A percentile compares a stretch with the other conserved stretches of the same genome.
phyloP scores from a whole-genome alignment of 2,113 vertebrate genomes.

The Melanostigma gelatinosum region DNA sequence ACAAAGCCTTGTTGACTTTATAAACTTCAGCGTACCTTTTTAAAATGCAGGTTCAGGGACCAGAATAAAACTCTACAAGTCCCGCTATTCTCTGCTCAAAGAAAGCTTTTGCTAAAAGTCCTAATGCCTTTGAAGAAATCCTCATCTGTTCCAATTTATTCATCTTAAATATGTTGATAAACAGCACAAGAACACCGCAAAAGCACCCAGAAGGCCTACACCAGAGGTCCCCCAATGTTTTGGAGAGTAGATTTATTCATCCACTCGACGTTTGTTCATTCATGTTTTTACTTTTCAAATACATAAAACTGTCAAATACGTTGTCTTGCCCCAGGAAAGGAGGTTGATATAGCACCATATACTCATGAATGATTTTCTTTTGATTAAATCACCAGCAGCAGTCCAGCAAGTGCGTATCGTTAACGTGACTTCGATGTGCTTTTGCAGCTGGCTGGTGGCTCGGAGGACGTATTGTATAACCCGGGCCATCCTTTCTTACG shows the following conservation, averaged over 20 bases:
- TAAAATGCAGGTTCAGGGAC: neutral
- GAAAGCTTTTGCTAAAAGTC: neutral
- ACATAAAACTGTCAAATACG: neutral
- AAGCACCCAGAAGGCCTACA: neutral
- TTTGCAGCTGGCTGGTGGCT: neutral
- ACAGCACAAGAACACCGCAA: neutral
- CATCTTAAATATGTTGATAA: neutral
- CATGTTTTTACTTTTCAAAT: neutral
- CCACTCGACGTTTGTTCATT: neutral
- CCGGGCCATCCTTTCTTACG: neutral
- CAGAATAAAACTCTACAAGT: neutral
- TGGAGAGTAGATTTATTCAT: neutral
- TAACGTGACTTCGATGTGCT: neutral
- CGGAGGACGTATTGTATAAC: neutral
- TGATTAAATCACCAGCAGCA: neutral
- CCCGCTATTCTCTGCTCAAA: neutral
- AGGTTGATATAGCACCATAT: too few species aligned
- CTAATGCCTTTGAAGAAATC: neutral
- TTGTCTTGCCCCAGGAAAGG: neutral
- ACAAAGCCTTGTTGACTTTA: slow-evolving; percentile 11
- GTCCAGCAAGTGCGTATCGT: neutral
- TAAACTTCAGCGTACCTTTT: neutral
- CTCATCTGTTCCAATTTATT: neutral
- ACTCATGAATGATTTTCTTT: neutral
- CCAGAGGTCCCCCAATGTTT: neutral